Evolutionary conservation across 2,113 vertebrate species (phyloP), one percentile per base, ranked within the genome.

Genomic region (Paratilapia polleni): DNA sequence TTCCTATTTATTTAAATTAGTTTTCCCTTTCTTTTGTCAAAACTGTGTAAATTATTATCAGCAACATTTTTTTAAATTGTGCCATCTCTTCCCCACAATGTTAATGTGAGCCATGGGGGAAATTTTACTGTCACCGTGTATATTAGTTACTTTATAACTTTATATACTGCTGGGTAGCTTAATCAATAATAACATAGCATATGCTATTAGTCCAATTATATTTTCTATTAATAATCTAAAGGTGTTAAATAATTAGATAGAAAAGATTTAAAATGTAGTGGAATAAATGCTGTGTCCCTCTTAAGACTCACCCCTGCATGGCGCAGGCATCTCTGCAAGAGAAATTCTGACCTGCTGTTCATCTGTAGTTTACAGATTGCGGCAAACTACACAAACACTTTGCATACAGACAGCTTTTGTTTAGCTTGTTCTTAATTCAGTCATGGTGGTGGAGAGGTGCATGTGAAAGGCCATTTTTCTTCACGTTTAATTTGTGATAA

Each of bases 241-340:
- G 9, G 43, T 13, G 3, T 24, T 49, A 70, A 49, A 28, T 70
- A 20, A 70, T 47, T 68, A 68, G 24, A 19, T 12, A 0, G 6
- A 47, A 20, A 0, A 20, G 19, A 17, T 20, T 54, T 52, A 8
- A 4, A 19, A 54, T 54, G 8, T 47, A 47, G 43, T 15, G 43
- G 13, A 47, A 13, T 9, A 52, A 17, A 52, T 0, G 0, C 64
- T 0, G 1, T 0, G 24, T 70, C 0, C 15, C 3, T 12, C 15
- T 28, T 70, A 20, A 47, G 41, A 70, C 63, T 43, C 63, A 41
- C 0, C 22, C 41, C 41, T 70, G 38, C 63, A 0, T 43, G 13
- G 13, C 43, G 63, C 8, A 68, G 63, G 38, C 24, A 22, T 68
- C 17, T 24, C 43, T 47, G 63, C 24, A 11, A 2, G 6, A 43